These are phyloP conservation scores for Lasioglossum baleicum DNA, from an alignment of 1,140 invertebrate genomes.

Conservation along the genomic window DNA sequence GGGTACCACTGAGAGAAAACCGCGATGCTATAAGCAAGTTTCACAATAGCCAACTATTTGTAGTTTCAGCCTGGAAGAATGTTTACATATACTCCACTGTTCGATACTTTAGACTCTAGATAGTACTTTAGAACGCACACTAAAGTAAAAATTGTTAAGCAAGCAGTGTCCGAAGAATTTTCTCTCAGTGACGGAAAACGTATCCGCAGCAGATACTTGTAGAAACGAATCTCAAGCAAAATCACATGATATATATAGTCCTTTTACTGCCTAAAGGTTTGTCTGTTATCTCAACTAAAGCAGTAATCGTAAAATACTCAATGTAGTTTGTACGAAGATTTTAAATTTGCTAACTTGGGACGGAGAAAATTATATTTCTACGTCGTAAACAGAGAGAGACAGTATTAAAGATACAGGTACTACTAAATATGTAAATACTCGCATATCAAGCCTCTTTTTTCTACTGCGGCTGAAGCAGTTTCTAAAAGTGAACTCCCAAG, in stretches of 20 bases:
- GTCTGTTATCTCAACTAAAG: conserved; percentile 43
- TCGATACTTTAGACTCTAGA: conserved; percentile 12
- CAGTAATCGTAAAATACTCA: conserved; percentile 55
- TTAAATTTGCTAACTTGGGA: conserved; percentile 31
- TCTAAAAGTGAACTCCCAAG: conserved; percentile 16
- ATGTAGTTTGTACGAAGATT: conserved; percentile 47
- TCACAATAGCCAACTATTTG: conserved; percentile 1
- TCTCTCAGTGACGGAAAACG: conserved; percentile 52
- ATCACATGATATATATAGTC: conserved; percentile 47
- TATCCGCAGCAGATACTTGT: conserved; percentile 34
- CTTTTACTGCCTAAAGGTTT: conserved; percentile 54
- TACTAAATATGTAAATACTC: conserved; percentile 58
- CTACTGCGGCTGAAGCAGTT: conserved; percentile 36
- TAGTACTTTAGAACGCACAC: conserved; percentile 21
- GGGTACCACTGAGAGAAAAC: conserved; percentile 37
- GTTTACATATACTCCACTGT: conserved; percentile 8
- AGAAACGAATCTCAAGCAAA: conserved; percentile 36
- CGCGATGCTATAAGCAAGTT: neutral
- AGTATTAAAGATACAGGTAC: conserved; percentile 48
- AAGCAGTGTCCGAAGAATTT: conserved; percentile 20
- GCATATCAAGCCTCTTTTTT: conserved; percentile 58
- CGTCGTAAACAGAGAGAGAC: conserved; percentile 24
- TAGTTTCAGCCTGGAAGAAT: neutral
- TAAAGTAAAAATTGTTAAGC: neutral
- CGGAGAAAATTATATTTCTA: conserved; percentile 41